phyloP scores from a whole-genome alignment of 1,140 invertebrate species.

The Diabrotica virgifera region DNA sequence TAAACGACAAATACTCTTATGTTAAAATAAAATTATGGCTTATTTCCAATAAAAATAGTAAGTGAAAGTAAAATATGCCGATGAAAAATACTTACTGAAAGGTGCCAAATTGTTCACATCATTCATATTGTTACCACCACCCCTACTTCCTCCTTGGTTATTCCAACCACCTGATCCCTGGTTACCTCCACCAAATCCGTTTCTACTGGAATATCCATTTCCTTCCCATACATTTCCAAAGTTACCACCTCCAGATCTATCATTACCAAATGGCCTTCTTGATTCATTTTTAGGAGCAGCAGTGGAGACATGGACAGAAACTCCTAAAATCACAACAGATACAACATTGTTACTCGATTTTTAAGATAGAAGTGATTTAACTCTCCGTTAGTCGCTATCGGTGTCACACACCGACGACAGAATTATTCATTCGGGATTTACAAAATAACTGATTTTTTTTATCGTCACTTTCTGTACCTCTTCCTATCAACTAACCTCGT shows the following conservation, averaged over 20 bases:
- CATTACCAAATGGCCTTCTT: slow-evolving; percentile 14
- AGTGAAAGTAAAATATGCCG: too few relatives aligned
- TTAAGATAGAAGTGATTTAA: too few relatives aligned
- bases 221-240: slow-evolving; percentile 38
- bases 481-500: too few relatives aligned
- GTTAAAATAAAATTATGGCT: background rate
- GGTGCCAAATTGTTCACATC: slow-evolving; percentile 81
- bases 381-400: too few relatives aligned
- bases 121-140: slow-evolving; percentile 60
- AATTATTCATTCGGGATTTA: too few relatives aligned
- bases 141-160: slow-evolving; percentile 50
- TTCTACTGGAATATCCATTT: slow-evolving; percentile 26
- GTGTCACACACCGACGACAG: too few relatives aligned
- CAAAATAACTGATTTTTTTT: too few relatives aligned
- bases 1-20: background rate
- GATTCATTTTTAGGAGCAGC: slow-evolving; percentile 84
- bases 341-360: too few relatives aligned
- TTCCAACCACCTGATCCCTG: slow-evolving; percentile 49
- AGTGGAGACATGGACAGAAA: slow-evolving; percentile 93
- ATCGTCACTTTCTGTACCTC: too few relatives aligned
- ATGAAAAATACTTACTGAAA: background rate
- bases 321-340: slow-evolving; percentile 49
- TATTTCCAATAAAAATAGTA: too few relatives aligned
- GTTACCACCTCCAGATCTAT: slow-evolving; percentile 39
- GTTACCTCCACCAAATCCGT: slow-evolving; percentile 45